phyloP scores from a whole-genome alignment of 2,797 vertebrate genomes.

The Cirrhinus mrigala region DNA sequence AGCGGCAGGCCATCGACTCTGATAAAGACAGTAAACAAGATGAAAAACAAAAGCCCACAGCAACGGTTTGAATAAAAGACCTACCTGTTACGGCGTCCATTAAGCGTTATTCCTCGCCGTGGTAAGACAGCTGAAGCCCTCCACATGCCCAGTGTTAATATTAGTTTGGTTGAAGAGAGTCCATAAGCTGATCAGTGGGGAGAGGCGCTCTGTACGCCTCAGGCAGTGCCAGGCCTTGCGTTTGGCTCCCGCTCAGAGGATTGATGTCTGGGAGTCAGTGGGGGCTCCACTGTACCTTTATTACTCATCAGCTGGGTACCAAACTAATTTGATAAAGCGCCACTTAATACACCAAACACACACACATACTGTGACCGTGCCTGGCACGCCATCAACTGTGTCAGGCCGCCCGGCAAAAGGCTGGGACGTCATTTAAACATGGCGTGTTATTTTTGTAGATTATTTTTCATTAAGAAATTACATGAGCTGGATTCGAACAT shows the following conservation, averaged over 20 bases:
- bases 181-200: slow-evolving; percentile 61
- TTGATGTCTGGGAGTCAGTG: slow-evolving; percentile 66
- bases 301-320: slow-evolving; percentile 74
- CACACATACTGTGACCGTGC: slow-evolving; percentile 57
- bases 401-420: slow-evolving; percentile 64
- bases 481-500: background rate
- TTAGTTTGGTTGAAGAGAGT: slow-evolving; percentile 40
- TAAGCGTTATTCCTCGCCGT: background rate
- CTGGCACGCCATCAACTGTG: slow-evolving; percentile 67
- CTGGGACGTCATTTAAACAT: slow-evolving; percentile 58
- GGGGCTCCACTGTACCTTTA: slow-evolving; percentile 70
- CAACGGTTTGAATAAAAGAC: slow-evolving; percentile 75
- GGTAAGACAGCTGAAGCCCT: slow-evolving; percentile 34
- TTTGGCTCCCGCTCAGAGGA: slow-evolving; percentile 67
- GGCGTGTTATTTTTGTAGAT: background rate
- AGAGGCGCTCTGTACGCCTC: slow-evolving; percentile 58
- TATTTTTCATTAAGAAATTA: background rate
- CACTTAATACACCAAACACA: slow-evolving; percentile 60
- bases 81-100: slow-evolving; percentile 54
- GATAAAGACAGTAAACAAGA: slow-evolving; percentile 72
- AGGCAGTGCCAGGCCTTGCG: slow-evolving; percentile 56
- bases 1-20: slow-evolving; percentile 80
- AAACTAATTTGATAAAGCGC: slow-evolving; percentile 73
- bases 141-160: slow-evolving; percentile 39
- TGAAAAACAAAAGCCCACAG: slow-evolving; percentile 64